Base-by-base conservation (phyloP, 2,113 vertebrate species). In the Cisticola juncidis region DNA sequence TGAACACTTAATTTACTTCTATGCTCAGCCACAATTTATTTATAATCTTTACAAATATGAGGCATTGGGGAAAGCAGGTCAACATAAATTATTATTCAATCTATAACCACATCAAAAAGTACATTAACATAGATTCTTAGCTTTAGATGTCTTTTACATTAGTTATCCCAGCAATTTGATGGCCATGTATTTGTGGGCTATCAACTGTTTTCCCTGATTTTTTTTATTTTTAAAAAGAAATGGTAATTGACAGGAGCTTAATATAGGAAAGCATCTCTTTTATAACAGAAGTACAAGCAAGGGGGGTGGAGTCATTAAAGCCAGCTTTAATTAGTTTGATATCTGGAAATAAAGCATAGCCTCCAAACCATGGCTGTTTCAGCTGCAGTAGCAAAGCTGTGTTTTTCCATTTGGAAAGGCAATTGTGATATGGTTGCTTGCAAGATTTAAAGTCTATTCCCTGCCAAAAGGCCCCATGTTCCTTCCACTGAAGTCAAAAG, bases 1-100 rank as follows among this genome's bases (percentile, higher is more conserved):
- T 44, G 48, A 94, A 77, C 82, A 77, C 35, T 93, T 89, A 86
- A 83, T 94, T 95, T 94, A 82, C 33, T 92, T 88, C 61, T 26
- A 5, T 38, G 40, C 48, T 86, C 71, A 82, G 76, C n/a, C 68
- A 90, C 79, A 66, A 80, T 73, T 94, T 80, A 90, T 93, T 92
- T 93, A 88, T 85, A 81, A 80, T 54, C 82, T 83, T 86, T 73
- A 93, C 60, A 86, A 94, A 90, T 87, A 88, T 9, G 45, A 87
- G 29, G 50, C 65, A 74, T 36, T 89, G 64, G 78, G 45, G 92
- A 90, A 88, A 95, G 45, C 58, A 81, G 70, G 57, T 85, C 60
- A 90, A 35, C 56, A 51, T 80, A 78, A 92, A 53, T 92, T 87
- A 82, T 91, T 91, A 70, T 81, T 80, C 69, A 62, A 58, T 85